Evolutionary conservation across 1,140 invertebrate species (phyloP), one percentile per base, ranked within the genome.

Genomic region (Matsumurasca onukii): DNA sequence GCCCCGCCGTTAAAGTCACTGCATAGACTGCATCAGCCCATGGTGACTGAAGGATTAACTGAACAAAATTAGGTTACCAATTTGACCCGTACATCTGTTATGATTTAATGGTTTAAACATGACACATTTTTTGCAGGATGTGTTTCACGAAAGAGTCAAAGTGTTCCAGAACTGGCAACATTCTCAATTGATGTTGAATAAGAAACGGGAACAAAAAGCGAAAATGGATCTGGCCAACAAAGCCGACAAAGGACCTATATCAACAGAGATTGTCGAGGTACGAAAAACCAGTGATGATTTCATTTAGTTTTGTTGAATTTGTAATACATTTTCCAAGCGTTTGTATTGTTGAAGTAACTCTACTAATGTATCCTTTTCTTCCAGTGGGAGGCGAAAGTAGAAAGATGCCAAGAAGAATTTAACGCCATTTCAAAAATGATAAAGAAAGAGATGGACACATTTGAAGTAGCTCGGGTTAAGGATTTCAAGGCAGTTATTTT

Each of bases 131-230:
- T 66, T 82, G 1, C 76, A 92, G 87, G 95, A 97, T 77, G 94
- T 97, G n/a, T 98, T 99, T 76, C 94, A 98, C 77, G 97, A 99
- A 80, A 85, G 98, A 74, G 95, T 98, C 0, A 99, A 99, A 83
- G 89, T 93, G 0, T 99, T 97, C 80, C 97, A 99, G 82, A 93
- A 92, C 74, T 99, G 97, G 94, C 96, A 99, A 79, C 94, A 97
- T 77, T 93, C 96, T 51, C 94, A 98, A 81, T 89, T 94, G 80
- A 95, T 92, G 80, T 79, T 99, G 29, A 95, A 90, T 17, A 97
- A 97, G 77, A 96, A 98, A 77, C 85, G 97, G 55, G 97, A 99
- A 79, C 87, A 89, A 69, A 98, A 98, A 79, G 92, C 91, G 1
- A 94, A 96, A 77, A 83, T 95, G 0, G 97, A 99, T 77, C 81